These are phyloP conservation scores for Hafferia zeledoni DNA, from an alignment of 2,797 vertebrate species.

Conservation along the genomic window DNA sequence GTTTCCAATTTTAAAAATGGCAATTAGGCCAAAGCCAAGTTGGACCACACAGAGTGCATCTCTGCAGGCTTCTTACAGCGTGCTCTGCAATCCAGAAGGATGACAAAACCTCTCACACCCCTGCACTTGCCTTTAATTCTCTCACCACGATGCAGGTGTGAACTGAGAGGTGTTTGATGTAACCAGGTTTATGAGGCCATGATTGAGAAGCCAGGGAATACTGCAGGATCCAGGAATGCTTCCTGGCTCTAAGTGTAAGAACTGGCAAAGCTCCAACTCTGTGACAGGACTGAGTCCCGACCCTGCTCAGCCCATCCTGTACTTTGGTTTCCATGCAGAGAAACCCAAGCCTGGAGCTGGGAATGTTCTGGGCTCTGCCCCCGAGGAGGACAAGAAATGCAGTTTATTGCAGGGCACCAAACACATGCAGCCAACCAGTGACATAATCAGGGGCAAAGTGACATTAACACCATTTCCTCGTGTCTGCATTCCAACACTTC, in stretches of 20 bases:
- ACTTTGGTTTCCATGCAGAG: not conserved
- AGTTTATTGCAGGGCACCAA: not conserved
- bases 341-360: not conserved
- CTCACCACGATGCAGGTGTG: not conserved
- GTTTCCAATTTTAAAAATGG: not conserved
- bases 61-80: not conserved
- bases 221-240: not conserved
- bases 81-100: not conserved
- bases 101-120: not conserved
- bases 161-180: not conserved
- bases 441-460: not conserved
- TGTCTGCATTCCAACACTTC: not conserved
- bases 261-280: not conserved
- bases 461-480: not conserved
- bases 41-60: not conserved
- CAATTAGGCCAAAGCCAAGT: not conserved
- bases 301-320: not conserved
- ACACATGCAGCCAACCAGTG: not conserved
- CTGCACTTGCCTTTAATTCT: not conserved
- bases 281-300: rapidly evolving
- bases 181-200: not conserved
- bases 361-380: not conserved
- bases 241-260: not conserved
- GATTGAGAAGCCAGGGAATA: not conserved
- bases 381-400: not conserved